Percentiles rank a stretch among this genome's conserved stretches.
Conservation (phyloP, 1,140 invertebrate species). For the Apis mellifera region Amel_HAv3.1 CM009932.2:14134001-14134500, state of each 20-base stretch:
- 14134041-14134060: slow-evolving; percentile 52
- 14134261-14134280: slow-evolving; percentile 15
- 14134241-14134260: slow-evolving; percentile 8
- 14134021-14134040: no score
- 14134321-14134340: neutral
- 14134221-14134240: no score
- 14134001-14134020: slow-evolving; percentile 57
- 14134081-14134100: neutral
- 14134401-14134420: no score
- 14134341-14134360: no score
- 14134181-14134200: no score
- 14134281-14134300: slow-evolving; percentile 53
- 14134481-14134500: neutral
- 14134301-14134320: slow-evolving; percentile 15
- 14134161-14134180: neutral
- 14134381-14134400: no score
- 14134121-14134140: neutral
- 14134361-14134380: no score
- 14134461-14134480: neutral
- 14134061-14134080: slow-evolving; percentile 60
- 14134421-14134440: neutral
- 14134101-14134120: neutral
- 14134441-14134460: slow-evolving; percentile 42
- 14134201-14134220: no score
- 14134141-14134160: neutral